phyloP scores from a whole-genome alignment of 2,888 invertebrate species.

The Linyphia triangularis region DNA sequence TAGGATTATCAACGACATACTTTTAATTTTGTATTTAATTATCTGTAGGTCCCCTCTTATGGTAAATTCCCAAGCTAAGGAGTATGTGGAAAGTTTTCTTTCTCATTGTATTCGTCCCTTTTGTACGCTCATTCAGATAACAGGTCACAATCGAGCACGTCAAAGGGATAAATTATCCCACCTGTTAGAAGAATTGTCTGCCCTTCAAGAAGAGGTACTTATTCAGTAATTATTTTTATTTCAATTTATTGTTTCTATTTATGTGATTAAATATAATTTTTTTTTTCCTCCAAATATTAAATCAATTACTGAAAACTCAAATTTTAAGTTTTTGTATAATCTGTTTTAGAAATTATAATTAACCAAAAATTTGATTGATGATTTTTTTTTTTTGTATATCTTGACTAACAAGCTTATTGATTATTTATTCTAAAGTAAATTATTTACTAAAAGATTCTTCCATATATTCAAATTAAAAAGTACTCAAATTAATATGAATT shows the following conservation, averaged over 20 bases:
- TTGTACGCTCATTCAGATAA: conserved; percentile 85
- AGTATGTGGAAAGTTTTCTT: conserved; percentile 93
- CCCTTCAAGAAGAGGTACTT: conserved; percentile 92
- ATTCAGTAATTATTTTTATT: background rate
- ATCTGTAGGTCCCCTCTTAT: conserved; percentile 80
- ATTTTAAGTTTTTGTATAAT: background rate
- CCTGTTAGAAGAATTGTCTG: conserved; percentile 92
- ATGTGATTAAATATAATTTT: background rate
- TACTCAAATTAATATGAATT: background rate
- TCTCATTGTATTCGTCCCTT: conserved; percentile 92
- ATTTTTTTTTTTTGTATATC: background rate
- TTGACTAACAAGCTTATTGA: background rate
- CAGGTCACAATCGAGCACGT: conserved; percentile 95
- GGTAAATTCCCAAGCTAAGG: conserved; percentile 88
- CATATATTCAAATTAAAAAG: too few species aligned
- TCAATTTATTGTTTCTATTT: background rate
- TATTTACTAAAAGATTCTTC: too few species aligned
- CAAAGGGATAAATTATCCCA: conserved; percentile 95
- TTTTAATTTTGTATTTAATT: too few species aligned
- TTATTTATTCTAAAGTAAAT: too few species aligned
- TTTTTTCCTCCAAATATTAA: background rate
- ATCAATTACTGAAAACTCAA: background rate
- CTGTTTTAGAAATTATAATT: background rate
- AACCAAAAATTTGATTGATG: background rate
- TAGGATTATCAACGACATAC: too few species aligned